These are phyloP conservation scores for Schrankia costaestrigalis DNA, from an alignment of 2,888 invertebrate genomes.

Conservation along the genomic window DNA sequence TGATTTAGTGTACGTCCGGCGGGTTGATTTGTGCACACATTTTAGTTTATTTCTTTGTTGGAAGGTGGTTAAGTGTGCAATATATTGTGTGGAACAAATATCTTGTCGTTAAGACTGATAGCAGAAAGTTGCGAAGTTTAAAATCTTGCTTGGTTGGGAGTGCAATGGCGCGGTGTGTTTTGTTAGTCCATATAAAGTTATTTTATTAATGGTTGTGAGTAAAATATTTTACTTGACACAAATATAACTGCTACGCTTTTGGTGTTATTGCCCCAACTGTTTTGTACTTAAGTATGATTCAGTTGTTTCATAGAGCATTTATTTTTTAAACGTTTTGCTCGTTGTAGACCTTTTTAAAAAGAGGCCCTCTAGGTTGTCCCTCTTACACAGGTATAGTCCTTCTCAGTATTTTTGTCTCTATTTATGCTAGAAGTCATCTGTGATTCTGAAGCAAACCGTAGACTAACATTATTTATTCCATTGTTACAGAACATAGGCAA, in stretches of 20 bases:
- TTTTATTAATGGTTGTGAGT: conserved; percentile 27
- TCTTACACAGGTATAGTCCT: too few relatives aligned
- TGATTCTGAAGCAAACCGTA: too few relatives aligned
- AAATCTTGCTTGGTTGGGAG: conserved; percentile 31
- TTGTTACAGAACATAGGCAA: conserved; percentile 70
- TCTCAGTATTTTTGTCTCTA: too few relatives aligned
- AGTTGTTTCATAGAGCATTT: too few relatives aligned
- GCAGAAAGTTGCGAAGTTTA: conserved; percentile 51
- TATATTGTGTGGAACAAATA: conserved; percentile 69
- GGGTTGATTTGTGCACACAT: conserved; percentile 68
- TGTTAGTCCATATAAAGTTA: conserved; percentile 28
- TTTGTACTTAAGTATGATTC: not conserved
- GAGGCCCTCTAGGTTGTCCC: too few relatives aligned
- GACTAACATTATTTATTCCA: not conserved
- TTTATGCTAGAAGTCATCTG: too few relatives aligned
- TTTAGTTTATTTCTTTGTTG: conserved; percentile 63
- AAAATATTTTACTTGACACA: conserved; percentile 12
- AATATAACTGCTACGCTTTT: conserved; percentile 12
- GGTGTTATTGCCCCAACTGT: not conserved
- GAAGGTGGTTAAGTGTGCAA: conserved; percentile 60
- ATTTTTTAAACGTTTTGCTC: too few relatives aligned
- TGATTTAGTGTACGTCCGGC: conserved; percentile 65
- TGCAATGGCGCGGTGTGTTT: conserved; percentile 25
- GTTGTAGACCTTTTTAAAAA: too few relatives aligned
- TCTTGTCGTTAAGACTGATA: conserved; percentile 57